Conservation (phyloP, 2,888 invertebrate species). For the Orthosia gracilis region DNA sequence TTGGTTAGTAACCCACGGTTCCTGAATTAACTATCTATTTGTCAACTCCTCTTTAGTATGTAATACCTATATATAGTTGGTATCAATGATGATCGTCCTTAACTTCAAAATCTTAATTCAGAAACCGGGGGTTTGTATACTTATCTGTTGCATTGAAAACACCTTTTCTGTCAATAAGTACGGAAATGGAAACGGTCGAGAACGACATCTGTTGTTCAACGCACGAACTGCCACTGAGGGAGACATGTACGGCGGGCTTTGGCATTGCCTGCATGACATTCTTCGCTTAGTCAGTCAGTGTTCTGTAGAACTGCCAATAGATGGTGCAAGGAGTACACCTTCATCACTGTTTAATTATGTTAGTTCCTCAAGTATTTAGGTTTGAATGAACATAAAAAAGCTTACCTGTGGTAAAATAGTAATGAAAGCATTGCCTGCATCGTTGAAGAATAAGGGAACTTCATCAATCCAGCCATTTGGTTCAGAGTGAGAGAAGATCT, state of each 20-base stretch:
- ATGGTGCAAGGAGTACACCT: conserved; percentile 15
- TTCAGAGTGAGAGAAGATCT: conserved; percentile 88
- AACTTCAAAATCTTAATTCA: too few species aligned
- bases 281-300: background rate
- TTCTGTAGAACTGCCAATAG: background rate
- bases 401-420: conserved; percentile 93
- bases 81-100: too few species aligned
- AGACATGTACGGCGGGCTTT: background rate
- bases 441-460: conserved; percentile 93
- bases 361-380: background rate
- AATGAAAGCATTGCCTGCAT: conserved; percentile 93
- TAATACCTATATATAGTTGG: too few species aligned
- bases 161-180: background rate
- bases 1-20: too few species aligned
- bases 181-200: background rate
- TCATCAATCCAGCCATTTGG: conserved; percentile 95
- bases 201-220: conserved; percentile 16
- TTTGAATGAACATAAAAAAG: conserved; percentile 20
- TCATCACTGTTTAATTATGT: background rate
- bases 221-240: background rate
- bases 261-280: background rate
- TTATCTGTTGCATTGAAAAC: background rate
- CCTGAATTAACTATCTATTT: too few species aligned
- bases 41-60: too few species aligned
- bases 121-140: too few species aligned